These are phyloP conservation scores for Apteryx mantelli DNA, from an alignment of 2,113 vertebrate species.

Conservation along the genomic window DNA sequence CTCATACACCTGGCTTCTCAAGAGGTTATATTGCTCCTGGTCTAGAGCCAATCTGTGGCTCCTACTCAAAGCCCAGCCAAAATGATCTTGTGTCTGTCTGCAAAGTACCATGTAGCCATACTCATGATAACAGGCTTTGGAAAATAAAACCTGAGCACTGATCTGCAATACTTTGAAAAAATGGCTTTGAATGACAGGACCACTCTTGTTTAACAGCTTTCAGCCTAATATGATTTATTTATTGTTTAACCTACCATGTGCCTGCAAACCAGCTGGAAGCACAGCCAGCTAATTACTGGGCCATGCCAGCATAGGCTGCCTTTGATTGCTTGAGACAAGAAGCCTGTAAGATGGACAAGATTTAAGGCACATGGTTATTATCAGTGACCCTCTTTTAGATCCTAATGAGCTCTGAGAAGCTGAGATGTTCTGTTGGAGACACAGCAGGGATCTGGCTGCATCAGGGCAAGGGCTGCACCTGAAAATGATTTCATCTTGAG, in stretches of 20 bases:
- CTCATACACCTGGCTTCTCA: constrained; percentile 6
- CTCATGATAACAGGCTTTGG: constrained; percentile 59
- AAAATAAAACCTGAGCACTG: constrained; percentile 35
- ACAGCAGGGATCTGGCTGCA: constrained; percentile 46
- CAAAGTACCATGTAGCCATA: constrained; percentile 36
- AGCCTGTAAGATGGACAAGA: constrained; percentile 53
- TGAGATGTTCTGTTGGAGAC: constrained; percentile 39
- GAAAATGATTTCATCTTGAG: constrained; percentile 52
- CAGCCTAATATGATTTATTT: constrained; percentile 66
- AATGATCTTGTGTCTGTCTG: constrained; percentile 46
- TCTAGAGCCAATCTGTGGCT: constrained; percentile 7
- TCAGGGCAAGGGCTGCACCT: constrained; percentile 49
- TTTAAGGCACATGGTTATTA: constrained; percentile 51
- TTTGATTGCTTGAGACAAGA: constrained; percentile 62
- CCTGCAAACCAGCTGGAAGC: constrained; percentile 71
- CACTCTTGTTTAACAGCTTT: constrained; percentile 63
- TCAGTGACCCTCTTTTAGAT: constrained; percentile 49
- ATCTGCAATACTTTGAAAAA: constrained; percentile 59
- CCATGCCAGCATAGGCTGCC: constrained; percentile 42
- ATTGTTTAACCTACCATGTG: constrained; percentile 71
- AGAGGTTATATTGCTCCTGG: constrained; percentile 2
- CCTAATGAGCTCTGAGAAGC: constrained; percentile 52
- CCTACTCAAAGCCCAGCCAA: constrained; percentile 16
- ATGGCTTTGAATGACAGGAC: constrained; percentile 56
- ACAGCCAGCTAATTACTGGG: constrained; percentile 59